phyloP scores from a whole-genome alignment of 2,113 vertebrate species.

The Corythoichthys intestinalis region DNA sequence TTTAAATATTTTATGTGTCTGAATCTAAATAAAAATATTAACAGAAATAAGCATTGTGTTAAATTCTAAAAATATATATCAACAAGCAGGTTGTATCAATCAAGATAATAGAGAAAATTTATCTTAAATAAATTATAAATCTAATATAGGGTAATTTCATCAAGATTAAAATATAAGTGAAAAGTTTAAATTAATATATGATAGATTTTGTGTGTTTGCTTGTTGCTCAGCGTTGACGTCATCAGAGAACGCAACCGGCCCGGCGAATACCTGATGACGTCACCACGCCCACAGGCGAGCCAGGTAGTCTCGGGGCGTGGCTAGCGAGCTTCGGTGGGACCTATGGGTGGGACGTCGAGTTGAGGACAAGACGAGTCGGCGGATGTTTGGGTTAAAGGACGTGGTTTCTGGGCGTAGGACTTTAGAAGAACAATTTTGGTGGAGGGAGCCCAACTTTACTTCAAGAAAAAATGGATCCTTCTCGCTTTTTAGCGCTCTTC shows the following conservation, averaged over 20 bases:
- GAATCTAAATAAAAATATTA: too few relatives aligned
- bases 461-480: slow-evolving; percentile 30
- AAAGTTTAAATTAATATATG: too few relatives aligned
- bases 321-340: neutral
- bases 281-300: neutral
- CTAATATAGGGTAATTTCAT: too few relatives aligned
- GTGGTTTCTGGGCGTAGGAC: neutral
- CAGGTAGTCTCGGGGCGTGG: slow-evolving; percentile 61
- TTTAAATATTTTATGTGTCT: too few relatives aligned
- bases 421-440: neutral
- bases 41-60: too few relatives aligned
- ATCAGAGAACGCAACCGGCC: neutral
- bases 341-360: neutral
- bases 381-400: slow-evolving; percentile 1
- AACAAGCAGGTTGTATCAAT: too few relatives aligned
- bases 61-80: too few relatives aligned
- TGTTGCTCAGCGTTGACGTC: neutral
- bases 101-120: too few relatives aligned
- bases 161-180: too few relatives aligned
- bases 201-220: too few relatives aligned
- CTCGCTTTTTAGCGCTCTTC: neutral
- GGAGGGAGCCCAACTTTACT: neutral
- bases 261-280: neutral
- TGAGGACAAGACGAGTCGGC: too few relatives aligned
- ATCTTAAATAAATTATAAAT: too few relatives aligned